Evolutionary conservation across 2,797 vertebrate species (phyloP).

Genomic region (Anabacerthia variegaticeps): DNA sequence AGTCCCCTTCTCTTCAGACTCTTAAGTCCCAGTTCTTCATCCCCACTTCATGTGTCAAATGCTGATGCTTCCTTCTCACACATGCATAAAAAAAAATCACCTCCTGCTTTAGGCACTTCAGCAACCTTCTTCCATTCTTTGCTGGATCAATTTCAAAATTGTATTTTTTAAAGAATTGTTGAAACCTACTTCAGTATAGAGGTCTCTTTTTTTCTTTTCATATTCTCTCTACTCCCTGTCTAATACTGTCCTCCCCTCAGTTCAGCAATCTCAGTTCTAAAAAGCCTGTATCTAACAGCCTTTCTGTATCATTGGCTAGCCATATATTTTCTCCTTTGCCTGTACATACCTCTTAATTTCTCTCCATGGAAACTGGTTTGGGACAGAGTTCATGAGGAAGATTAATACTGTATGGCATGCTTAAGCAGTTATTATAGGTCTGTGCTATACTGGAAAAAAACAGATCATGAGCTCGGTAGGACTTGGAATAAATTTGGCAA

Average conservation of each 20-base stretch:
- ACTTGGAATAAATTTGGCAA: neutral
- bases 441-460: neutral
- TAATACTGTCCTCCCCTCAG: neutral
- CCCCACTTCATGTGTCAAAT: neutral
- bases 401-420: constrained; percentile 47
- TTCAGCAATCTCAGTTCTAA: neutral
- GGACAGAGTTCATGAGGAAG: constrained; percentile 23
- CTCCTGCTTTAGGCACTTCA: neutral
- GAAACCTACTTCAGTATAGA: neutral
- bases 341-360: constrained; percentile 52
- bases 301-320: constrained; percentile 43
- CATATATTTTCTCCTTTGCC: constrained; percentile 50
- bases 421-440: constrained; percentile 28
- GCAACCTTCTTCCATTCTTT: neutral
- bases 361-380: constrained; percentile 56
- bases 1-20: neutral
- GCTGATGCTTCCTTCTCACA: neutral
- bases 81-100: neutral
- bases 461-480: neutral
- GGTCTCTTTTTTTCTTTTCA: neutral
- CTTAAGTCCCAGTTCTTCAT: neutral
- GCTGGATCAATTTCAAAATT: neutral
- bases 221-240: neutral
- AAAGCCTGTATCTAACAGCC: neutral
- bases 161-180: neutral